These are phyloP conservation scores for Rhopalosiphum padi DNA, from an alignment of 1,140 invertebrate species.

Conservation along the genomic window DNA sequence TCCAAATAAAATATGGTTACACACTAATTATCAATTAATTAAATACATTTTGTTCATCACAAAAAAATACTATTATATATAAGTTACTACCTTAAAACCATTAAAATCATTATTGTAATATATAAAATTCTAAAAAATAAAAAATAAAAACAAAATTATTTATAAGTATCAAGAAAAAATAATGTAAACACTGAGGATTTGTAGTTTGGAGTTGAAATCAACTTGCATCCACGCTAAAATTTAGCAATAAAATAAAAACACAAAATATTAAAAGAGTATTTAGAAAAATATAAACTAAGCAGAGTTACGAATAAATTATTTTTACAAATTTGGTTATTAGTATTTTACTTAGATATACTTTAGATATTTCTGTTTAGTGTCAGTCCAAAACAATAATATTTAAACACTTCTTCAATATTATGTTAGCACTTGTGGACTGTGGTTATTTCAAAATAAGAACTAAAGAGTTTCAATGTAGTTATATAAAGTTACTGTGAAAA, in stretches of 20 bases:
- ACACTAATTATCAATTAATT: too few species aligned
- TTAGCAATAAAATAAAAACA: background rate
- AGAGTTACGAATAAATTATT: background rate
- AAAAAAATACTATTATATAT: too few species aligned
- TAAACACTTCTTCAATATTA: background rate
- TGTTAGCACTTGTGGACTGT: background rate
- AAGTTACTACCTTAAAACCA: too few species aligned
- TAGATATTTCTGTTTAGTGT: background rate
- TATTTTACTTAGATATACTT: background rate
- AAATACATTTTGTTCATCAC: too few species aligned
- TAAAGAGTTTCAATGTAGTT: background rate
- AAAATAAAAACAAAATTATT: too few species aligned
- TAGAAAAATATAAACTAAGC: background rate
- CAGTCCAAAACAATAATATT: background rate
- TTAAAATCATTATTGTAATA: too few species aligned
- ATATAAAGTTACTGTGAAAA: background rate
- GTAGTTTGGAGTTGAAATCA: too few species aligned
- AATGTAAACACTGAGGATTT: too few species aligned
- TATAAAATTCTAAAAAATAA: too few species aligned
- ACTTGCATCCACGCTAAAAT: background rate
- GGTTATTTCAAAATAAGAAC: background rate
- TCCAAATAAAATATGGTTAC: too few species aligned
- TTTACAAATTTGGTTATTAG: background rate
- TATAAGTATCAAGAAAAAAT: too few species aligned
- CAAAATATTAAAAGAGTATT: background rate